These are phyloP conservation scores for Meda fulgida DNA, from an alignment of 2,797 vertebrate species.

Conservation along the genomic window DNA sequence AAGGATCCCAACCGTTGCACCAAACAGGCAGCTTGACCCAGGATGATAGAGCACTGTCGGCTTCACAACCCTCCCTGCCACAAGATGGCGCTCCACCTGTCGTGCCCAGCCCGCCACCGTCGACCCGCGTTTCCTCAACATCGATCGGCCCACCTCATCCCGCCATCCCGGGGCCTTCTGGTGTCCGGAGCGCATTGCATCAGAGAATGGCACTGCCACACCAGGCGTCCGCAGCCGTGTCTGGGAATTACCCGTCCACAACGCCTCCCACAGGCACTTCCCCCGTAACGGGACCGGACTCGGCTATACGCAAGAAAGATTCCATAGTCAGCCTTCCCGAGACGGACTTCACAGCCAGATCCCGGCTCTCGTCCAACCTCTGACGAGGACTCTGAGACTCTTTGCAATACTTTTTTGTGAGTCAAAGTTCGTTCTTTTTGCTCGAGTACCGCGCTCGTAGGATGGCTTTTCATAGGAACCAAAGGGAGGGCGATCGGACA, in stretches of 20 bases:
- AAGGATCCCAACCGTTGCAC: constrained; percentile 84
- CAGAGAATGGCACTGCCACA: constrained; percentile 51
- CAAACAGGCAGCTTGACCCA: constrained; percentile 86
- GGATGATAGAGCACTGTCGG: constrained; percentile 84
- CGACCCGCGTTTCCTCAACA: constrained; percentile 83
- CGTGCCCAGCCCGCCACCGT: constrained; percentile 77
- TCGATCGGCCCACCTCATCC: constrained; percentile 79
- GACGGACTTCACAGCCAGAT: constrained; percentile 88
- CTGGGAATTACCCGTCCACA: constrained; percentile 73
- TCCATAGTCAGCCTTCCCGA: constrained; percentile 87
- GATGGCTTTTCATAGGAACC: constrained; percentile 64
- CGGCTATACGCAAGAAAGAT: constrained; percentile 83
- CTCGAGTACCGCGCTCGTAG: background rate
- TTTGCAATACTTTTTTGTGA: constrained; percentile 34
- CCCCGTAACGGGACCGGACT: constrained; percentile 76
- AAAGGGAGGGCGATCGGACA: constrained; percentile 59
- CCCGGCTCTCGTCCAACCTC: constrained; percentile 97
- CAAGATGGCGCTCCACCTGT: constrained; percentile 75
- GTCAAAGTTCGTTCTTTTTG: constrained; percentile 23
- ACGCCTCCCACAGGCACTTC: constrained; percentile 74
- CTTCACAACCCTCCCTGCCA: constrained; percentile 90
- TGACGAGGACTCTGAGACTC: constrained; percentile 78
- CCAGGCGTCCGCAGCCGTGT: constrained; percentile 45
- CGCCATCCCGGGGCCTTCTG: constrained; percentile 74
- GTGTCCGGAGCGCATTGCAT: constrained; percentile 70